A percentile compares a stretch with the other conserved stretches of the same genome.
Evolutionary conservation across 1,140 invertebrate species (phyloP).

Genomic region (Drosophila athabasca): DNA sequence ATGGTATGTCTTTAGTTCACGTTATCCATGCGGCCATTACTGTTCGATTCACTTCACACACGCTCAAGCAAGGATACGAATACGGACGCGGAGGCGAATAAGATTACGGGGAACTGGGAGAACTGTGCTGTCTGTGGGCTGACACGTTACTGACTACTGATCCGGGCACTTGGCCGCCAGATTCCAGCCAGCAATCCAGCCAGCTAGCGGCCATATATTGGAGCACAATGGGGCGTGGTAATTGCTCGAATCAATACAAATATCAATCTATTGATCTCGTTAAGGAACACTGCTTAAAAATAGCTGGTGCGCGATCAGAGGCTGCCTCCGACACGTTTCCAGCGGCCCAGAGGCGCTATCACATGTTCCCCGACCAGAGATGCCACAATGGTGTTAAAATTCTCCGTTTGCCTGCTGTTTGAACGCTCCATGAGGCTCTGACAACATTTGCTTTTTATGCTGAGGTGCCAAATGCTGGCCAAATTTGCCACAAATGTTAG

Average conservation of each 20-base stretch:
- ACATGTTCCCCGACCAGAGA: slow-evolving; percentile 52
- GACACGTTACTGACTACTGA: slow-evolving; percentile 44
- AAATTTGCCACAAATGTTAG: slow-evolving; percentile 66
- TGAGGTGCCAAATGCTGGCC: slow-evolving; percentile 60
- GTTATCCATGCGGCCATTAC: slow-evolving; percentile 66
- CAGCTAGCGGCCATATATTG: slow-evolving; percentile 5
- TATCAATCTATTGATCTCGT: slow-evolving; percentile 64
- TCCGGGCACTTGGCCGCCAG: slow-evolving; percentile 7
- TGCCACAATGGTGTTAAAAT: slow-evolving; percentile 69
- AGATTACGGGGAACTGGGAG: not conserved
- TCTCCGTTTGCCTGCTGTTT: slow-evolving; percentile 41
- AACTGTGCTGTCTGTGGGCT: slow-evolving; percentile 59
- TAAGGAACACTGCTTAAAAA: slow-evolving; percentile 73
- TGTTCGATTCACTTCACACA: slow-evolving; percentile 4
- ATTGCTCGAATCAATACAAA: slow-evolving; percentile 57
- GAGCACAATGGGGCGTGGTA: slow-evolving; percentile 40
- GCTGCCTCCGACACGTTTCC: slow-evolving; percentile 24
- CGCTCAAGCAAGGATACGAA: slow-evolving; percentile 2
- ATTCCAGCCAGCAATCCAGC: slow-evolving; percentile 18
- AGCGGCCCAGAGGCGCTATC: slow-evolving; percentile 17
- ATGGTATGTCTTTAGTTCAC: slow-evolving; percentile 34
- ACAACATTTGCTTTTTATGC: slow-evolving; percentile 56
- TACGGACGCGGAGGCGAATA: not conserved
- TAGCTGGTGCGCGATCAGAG: slow-evolving; percentile 28
- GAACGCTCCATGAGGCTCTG: slow-evolving; percentile 10